Conservation (phyloP, 2,113 vertebrate genomes). For the Ifrita kowaldi region DNA sequence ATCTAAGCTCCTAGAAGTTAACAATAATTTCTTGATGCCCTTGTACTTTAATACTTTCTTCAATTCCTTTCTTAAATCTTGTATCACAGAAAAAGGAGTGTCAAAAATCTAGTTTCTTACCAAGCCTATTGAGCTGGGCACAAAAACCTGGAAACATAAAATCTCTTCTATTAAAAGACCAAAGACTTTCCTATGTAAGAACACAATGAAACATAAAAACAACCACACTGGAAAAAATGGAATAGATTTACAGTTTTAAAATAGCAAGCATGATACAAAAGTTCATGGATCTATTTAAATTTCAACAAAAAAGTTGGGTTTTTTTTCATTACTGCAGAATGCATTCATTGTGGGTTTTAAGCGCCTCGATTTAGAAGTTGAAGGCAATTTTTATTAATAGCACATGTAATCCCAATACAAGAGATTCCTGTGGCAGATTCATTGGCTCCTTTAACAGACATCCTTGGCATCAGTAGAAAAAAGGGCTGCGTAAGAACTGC, state of each 20-base stretch:
- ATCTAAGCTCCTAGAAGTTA: neutral
- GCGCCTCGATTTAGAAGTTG: neutral
- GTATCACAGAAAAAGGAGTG: neutral
- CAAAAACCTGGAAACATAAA: constrained; percentile 24
- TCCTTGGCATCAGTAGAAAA: neutral
- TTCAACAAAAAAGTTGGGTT: neutral
- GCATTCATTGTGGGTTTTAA: constrained; percentile 51
- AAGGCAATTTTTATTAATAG: constrained; percentile 54
- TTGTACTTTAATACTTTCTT: neutral
- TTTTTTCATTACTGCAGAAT: neutral
- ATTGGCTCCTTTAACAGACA: neutral
- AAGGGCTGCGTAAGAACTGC: neutral
- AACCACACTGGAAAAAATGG: constrained; percentile 38
- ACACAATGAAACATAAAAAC: constrained; percentile 10
- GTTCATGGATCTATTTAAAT: constrained; percentile 40
- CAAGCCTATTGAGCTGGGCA: neutral
- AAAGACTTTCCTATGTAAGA: constrained; percentile 14
- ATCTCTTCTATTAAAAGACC: neutral
- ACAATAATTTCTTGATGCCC: neutral
- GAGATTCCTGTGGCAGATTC: constrained; percentile 26
- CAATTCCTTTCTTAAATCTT: neutral
- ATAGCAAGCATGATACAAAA: constrained; percentile 25
- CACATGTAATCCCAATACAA: constrained; percentile 6
- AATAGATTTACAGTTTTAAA: constrained; percentile 42
- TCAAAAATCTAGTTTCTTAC: neutral